Evolutionary conservation across 30 jellyfish, hydroid and myxozoan genomes (phyloP).

Genomic region (Clytia hemisphaerica): DNA sequence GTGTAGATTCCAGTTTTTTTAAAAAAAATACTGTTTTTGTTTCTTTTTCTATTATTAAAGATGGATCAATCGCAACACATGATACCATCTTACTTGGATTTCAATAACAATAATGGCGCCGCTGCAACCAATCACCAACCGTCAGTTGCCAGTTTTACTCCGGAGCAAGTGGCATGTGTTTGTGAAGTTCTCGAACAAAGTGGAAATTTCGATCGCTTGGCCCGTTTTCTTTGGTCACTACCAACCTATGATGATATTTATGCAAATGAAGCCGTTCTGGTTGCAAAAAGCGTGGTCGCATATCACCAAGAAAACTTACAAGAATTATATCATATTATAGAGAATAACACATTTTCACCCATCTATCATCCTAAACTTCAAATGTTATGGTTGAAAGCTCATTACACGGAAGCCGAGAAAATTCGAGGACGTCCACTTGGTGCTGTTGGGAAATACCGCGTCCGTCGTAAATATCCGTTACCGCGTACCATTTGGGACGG

Average conservation of each 20-base stretch:
- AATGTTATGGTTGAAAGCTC: conserved; percentile 81
- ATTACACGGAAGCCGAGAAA: conserved; percentile 81
- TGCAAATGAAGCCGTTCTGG: conserved; percentile 66
- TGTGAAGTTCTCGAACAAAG: conserved; percentile 90
- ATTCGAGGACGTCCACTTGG: conserved; percentile 81
- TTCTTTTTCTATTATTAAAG: no score
- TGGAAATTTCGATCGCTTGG: conserved; percentile 84
- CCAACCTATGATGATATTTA: conserved; percentile 82
- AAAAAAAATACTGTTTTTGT: not conserved
- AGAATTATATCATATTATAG: conserved; percentile 74
- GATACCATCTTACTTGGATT: conserved; percentile 1
- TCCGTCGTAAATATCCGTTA: conserved; percentile 85
- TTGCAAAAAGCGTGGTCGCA: conserved; percentile 88
- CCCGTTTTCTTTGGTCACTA: conserved; percentile 87
- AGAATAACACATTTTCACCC: conserved; percentile 51
- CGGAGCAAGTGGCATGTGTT: conserved; percentile 93
- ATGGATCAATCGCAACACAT: conserved; percentile 2
- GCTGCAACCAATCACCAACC: no score
- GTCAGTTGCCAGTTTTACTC: conserved; percentile 50
- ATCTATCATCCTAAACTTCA: conserved; percentile 77
- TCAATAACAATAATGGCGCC: not conserved
- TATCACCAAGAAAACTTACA: conserved; percentile 88
- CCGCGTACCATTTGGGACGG: conserved; percentile 98
- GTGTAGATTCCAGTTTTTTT: not conserved
- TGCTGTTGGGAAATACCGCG: conserved; percentile 93